Percentiles rank a stretch among this genome's conserved stretches.
Conservation (phyloP, 2,113 vertebrate species). For the Bufo gargarizans region DNA sequence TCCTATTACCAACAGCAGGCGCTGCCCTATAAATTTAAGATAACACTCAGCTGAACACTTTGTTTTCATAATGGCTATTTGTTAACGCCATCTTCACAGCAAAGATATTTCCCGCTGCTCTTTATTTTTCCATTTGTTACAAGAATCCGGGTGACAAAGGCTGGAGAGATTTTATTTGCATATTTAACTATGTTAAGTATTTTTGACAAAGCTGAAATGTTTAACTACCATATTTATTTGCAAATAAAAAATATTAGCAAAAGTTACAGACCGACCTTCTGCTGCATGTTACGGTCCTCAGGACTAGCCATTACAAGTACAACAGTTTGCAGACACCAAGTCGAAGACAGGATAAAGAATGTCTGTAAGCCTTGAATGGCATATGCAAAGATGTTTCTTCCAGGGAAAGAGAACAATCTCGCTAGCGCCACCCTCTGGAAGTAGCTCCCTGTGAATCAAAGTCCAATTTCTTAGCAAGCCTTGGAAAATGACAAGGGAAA, state of each 20-base stretch:
- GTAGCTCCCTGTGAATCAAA: too few relatives aligned
- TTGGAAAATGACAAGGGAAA: too few relatives aligned
- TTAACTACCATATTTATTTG: neutral
- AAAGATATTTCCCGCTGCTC: slow-evolving; percentile 33
- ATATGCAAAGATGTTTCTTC: too few relatives aligned
- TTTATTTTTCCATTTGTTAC: slow-evolving; percentile 27
- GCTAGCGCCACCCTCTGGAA: too few relatives aligned
- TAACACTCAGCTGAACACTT: slow-evolving; percentile 55
- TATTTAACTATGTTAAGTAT: neutral
- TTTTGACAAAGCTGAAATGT: neutral
- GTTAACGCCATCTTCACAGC: slow-evolving; percentile 31
- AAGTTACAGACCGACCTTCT: neutral
- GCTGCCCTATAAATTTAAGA: slow-evolving; percentile 57
- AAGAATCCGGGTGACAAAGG: slow-evolving; percentile 23
- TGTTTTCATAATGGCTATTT: slow-evolving; percentile 57
- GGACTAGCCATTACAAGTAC: neutral
- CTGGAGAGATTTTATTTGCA: neutral
- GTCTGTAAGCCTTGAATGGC: slow-evolving; percentile 13
- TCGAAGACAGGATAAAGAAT: neutral
- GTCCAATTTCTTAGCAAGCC: too few relatives aligned
- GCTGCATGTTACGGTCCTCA: neutral
- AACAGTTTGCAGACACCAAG: neutral
- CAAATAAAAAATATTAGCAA: neutral
- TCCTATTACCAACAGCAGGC: slow-evolving; percentile 55
- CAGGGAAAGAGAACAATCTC: too few relatives aligned